phyloP scores from a whole-genome alignment of 1,140 invertebrate species.

The Microplitis mediator region DNA sequence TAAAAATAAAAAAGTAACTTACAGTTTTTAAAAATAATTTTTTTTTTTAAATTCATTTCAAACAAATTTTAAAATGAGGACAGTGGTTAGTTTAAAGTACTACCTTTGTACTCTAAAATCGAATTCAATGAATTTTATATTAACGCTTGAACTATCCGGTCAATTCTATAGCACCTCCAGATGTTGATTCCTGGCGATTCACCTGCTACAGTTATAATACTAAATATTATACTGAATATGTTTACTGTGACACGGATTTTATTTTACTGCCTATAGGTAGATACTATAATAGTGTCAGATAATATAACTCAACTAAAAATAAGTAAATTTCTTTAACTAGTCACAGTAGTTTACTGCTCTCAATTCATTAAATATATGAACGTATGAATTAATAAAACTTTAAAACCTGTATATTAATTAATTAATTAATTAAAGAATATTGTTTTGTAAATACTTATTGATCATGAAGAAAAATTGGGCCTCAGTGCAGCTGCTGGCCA shows the following conservation, averaged over 20 bases:
- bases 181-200: constrained; percentile 48
- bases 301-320: neutral
- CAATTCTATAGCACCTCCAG: constrained; percentile 49
- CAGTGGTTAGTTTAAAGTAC: neutral
- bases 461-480: constrained; percentile 54
- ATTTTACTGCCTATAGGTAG: neutral
- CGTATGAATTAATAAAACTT: neutral
- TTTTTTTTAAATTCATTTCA: neutral
- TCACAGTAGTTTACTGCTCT: no score
- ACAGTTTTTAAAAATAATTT: no score
- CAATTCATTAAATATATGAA: neutral
- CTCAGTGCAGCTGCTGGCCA: constrained; percentile 92
- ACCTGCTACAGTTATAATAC: constrained; percentile 8
- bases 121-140: constrained; percentile 60
- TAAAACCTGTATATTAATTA: neutral
- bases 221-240: constrained; percentile 8
- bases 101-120: constrained; percentile 41
- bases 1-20: no score
- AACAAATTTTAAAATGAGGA: neutral
- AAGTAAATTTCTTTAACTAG: no score
- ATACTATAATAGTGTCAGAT: neutral
- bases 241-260: constrained; percentile 18
- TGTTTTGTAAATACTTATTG: no score
- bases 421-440: neutral
- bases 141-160: constrained; percentile 43